A percentile compares a stretch with the other conserved stretches of the same genome.
These are phyloP conservation scores for Leptocoma aspasia DNA, from an alignment of 2,113 vertebrate genomes.

Conservation along the genomic window DNA sequence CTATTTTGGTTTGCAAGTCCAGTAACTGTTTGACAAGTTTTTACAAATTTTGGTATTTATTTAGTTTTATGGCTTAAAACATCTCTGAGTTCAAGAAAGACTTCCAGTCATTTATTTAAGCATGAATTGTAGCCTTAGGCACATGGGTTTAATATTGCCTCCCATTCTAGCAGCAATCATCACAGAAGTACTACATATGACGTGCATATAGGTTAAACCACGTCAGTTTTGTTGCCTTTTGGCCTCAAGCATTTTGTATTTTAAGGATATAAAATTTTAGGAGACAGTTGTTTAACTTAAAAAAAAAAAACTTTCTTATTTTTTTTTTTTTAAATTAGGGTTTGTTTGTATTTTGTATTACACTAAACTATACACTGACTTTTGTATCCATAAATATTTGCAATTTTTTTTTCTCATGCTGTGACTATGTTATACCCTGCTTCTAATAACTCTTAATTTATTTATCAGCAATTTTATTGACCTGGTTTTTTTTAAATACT, in stretches of 20 bases:
- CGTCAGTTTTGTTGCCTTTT: background rate
- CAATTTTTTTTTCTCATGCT: background rate
- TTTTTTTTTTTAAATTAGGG: background rate
- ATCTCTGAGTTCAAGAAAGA: background rate
- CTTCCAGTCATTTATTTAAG: background rate
- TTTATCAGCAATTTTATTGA: background rate
- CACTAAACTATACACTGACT: background rate
- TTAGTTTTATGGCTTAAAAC: background rate
- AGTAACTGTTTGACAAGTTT: background rate
- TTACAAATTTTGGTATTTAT: background rate
- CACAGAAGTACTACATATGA: background rate
- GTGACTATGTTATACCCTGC: background rate
- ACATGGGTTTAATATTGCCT: background rate
- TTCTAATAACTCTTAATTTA: background rate
- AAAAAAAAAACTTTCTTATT: background rate
- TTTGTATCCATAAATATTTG: background rate
- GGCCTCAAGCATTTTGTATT: background rate
- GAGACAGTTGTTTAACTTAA: background rate
- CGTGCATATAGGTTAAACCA: background rate
- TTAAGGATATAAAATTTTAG: background rate
- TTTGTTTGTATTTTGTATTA: background rate
- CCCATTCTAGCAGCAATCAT: background rate
- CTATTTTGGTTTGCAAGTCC: background rate
- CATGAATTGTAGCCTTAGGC: background rate
- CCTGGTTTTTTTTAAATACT: background rate